These are phyloP conservation scores for Phoronis australis DNA, from an alignment of 2,888 invertebrate genomes.

Conservation along the genomic window DNA sequence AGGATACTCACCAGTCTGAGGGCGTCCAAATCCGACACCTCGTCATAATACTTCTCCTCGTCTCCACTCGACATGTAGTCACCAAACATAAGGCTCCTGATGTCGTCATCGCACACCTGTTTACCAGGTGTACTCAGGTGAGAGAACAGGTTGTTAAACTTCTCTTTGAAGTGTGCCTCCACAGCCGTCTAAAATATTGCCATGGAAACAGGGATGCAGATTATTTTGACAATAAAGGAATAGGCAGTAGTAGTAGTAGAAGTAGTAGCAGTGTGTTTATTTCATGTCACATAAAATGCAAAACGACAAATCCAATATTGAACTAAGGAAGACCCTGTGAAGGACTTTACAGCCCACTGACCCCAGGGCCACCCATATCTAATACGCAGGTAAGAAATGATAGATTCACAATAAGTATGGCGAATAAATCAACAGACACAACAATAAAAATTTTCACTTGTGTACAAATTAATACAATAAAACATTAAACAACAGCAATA, in stretches of 20 bases:
- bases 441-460: too few species aligned
- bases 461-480: too few species aligned
- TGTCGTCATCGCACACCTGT: conserved; percentile 39
- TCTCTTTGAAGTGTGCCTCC: conserved; percentile 48
- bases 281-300: too few species aligned
- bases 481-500: too few species aligned
- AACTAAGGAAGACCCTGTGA: too few species aligned
- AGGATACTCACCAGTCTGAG: conserved; percentile 34
- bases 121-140: conserved; percentile 39
- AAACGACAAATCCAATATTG: too few species aligned
- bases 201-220: not conserved
- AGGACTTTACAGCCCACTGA: too few species aligned
- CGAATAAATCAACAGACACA: too few species aligned
- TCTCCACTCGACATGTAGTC: conserved; percentile 39
- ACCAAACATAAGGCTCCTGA: conserved; percentile 49
- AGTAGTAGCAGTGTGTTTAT: too few species aligned
- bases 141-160: conserved; percentile 37
- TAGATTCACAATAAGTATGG: too few species aligned
- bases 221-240: not conserved
- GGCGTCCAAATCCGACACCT: conserved; percentile 39
- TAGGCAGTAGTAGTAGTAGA: not conserved
- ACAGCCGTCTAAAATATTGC: conserved; percentile 31
- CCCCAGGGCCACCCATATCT: too few species aligned
- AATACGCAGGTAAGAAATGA: too few species aligned
- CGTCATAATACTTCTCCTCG: conserved; percentile 40